A percentile compares a stretch with the other conserved stretches of the same genome.
These are phyloP conservation scores for Nomada fucata DNA, from an alignment of 2,888 invertebrate species.

Conservation along the genomic window DNA sequence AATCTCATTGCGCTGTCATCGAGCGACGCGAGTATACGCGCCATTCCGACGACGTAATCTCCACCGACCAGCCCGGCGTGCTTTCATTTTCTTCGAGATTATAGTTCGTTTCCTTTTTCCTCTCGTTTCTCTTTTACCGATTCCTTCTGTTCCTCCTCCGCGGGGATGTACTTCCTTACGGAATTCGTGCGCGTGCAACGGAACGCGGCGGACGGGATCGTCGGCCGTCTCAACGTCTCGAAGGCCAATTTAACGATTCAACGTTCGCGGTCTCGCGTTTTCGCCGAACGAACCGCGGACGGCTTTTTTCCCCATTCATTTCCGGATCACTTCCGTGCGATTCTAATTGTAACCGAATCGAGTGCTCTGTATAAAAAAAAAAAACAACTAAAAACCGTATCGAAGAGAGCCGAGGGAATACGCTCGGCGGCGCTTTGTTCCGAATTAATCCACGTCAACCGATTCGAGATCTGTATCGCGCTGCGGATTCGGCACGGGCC, in stretches of 20 bases:
- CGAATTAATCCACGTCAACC: conserved; percentile 31
- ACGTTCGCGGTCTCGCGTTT: conserved; percentile 49
- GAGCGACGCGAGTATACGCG: conserved; percentile 45
- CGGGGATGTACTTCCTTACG: conserved; percentile 4
- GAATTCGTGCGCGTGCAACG: conserved; percentile 40
- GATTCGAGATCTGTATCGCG: conserved; percentile 6
- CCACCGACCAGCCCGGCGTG: conserved; percentile 25
- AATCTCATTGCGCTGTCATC: conserved; percentile 76
- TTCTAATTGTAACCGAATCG: conserved; percentile 2
- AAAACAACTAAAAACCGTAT: neutral
- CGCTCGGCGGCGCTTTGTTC: conserved; percentile 11
- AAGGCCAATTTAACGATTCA: conserved; percentile 70
- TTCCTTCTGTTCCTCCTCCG: too few species aligned
- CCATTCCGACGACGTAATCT: conserved; percentile 70
- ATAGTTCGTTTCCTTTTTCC: neutral
- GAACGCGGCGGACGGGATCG: conserved; percentile 37
- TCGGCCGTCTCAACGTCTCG: conserved; percentile 62
- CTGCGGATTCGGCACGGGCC: conserved; percentile 18
- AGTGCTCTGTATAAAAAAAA: neutral
- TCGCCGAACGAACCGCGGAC: too few species aligned
- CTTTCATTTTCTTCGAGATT: conserved; percentile 20
- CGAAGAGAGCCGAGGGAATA: conserved; percentile 13
- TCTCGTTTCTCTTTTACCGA: too few species aligned
- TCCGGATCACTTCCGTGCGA: neutral
- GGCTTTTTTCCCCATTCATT: too few species aligned